Evolutionary conservation across 2,113 vertebrate species (phyloP).

Genomic region (Ammodytes marinus): DNA sequence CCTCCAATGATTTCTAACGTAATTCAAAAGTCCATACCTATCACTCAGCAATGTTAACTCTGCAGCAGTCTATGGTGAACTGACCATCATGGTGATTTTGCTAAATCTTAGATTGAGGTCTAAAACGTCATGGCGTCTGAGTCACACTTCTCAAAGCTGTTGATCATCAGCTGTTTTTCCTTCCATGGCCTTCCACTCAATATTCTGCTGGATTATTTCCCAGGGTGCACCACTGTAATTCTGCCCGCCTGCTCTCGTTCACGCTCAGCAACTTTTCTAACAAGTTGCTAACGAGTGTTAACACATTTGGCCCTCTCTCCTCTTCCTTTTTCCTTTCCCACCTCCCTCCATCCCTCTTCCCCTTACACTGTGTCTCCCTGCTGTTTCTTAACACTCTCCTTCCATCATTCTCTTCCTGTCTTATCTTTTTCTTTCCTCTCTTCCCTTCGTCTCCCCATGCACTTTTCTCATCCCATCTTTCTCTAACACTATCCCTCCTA

Average conservation of each 20-base stretch:
- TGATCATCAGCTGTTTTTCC: not conserved
- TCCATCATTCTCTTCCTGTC: not conserved
- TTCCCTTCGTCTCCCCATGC: not conserved
- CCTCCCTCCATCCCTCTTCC: not conserved
- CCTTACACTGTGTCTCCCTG: not conserved
- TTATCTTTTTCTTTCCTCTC: not conserved
- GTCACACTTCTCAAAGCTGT: slow-evolving; percentile 16
- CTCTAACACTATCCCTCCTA: not conserved
- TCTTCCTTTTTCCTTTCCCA: not conserved
- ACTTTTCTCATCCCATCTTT: not conserved
- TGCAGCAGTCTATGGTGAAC: not conserved
- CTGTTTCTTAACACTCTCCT: slow-evolving; percentile 9
- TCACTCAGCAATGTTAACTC: not conserved
- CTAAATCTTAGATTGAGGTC: not conserved
- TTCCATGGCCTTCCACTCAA: slow-evolving; percentile 8
- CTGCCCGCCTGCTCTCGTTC: slow-evolving; percentile 24
- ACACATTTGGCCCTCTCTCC: not conserved
- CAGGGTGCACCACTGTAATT: slow-evolving; percentile 54
- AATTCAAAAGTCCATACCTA: not conserved
- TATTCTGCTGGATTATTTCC: slow-evolving; percentile 43
- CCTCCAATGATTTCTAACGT: too few species aligned
- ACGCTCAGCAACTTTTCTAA: slow-evolving; percentile 45
- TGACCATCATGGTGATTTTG: not conserved
- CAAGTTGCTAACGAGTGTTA: slow-evolving; percentile 27
- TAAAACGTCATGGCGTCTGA: not conserved